Evolutionary conservation across 35 echinoderm and acorn worm genomes (phyloP).

Genomic region (Heliocidaris tuberculata): DNA sequence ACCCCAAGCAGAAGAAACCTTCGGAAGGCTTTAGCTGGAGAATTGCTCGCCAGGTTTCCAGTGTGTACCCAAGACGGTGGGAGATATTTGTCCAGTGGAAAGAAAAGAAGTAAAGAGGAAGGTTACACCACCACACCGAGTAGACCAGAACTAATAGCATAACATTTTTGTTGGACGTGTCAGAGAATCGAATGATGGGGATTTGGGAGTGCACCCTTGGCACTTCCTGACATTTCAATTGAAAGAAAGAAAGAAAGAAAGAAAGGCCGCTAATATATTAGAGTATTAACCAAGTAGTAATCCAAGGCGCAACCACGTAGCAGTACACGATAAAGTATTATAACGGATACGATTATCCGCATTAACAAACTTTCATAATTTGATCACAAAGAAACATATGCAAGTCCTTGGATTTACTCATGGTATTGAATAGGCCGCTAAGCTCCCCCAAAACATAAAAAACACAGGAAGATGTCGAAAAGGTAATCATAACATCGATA

Average conservation of each 20-base stretch:
- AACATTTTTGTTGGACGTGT: conserved; percentile 53
- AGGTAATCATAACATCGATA: neutral
- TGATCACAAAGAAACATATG: neutral
- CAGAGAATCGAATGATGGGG: neutral
- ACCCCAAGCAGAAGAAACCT: conserved; percentile 12
- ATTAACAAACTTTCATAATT: neutral
- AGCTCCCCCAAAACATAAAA: neutral
- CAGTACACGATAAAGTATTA: neutral
- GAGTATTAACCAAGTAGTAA: neutral
- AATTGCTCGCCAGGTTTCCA: neutral
- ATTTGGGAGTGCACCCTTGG: neutral
- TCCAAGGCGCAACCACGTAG: neutral
- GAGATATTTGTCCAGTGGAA: conserved; percentile 40
- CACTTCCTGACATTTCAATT: conserved; percentile 2
- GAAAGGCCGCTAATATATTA: neutral
- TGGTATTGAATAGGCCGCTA: neutral
- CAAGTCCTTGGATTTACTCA: neutral
- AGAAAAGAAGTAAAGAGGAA: conserved; percentile 24
- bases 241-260: neutral
- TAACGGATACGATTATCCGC: neutral
- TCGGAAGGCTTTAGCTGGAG: neutral
- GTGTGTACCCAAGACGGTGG: conserved; percentile 44
- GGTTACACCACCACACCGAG: conserved; percentile 38
- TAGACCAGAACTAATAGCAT: conserved; percentile 37
- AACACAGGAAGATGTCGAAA: neutral